Evolutionary conservation across 2,888 invertebrate genomes (phyloP).

Genomic region (Drosophila formosana): DNA sequence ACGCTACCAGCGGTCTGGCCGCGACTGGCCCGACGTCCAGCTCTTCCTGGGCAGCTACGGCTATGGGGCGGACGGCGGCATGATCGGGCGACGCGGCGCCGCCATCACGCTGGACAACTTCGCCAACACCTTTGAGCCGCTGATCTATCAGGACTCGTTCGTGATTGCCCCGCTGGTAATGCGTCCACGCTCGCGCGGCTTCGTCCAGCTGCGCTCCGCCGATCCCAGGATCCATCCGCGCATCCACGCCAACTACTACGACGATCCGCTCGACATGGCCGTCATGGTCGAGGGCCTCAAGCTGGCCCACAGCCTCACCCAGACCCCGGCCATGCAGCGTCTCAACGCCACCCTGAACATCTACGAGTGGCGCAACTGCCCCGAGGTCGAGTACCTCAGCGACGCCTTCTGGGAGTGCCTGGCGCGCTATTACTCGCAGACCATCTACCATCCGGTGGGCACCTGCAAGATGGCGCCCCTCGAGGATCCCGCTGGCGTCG

Average conservation of each 20-base stretch:
- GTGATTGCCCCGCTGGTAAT: constrained; percentile 89
- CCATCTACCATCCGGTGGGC: constrained; percentile 93
- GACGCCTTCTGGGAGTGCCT: constrained; percentile 92
- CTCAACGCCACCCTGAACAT: constrained; percentile 89
- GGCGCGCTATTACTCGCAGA: constrained; percentile 90
- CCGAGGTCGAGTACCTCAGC: constrained; percentile 87
- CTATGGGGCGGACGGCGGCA: constrained; percentile 92
- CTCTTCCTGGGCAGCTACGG: constrained; percentile 91
- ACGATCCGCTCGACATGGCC: constrained; percentile 90
- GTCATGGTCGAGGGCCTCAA: constrained; percentile 92
- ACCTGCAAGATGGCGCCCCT: constrained; percentile 93
- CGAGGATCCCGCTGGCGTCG: constrained; percentile 88
- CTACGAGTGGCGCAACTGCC: constrained; percentile 89
- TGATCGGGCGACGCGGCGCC: constrained; percentile 89
- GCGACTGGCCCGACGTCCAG: constrained; percentile 93
- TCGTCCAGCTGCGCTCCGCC: constrained; percentile 88
- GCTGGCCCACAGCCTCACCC: constrained; percentile 87
- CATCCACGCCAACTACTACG: constrained; percentile 95
- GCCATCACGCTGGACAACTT: constrained; percentile 89
- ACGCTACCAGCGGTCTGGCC: constrained; percentile 88
- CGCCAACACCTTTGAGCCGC: constrained; percentile 89
- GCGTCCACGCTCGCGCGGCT: constrained; percentile 90
- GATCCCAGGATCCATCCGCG: constrained; percentile 91
- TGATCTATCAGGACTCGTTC: constrained; percentile 89
- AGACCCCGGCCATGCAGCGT: constrained; percentile 87